A percentile compares a stretch with the other conserved stretches of the same genome.
phyloP scores from a whole-genome alignment of 2,113 vertebrate species.

The Colius striatus region DNA sequence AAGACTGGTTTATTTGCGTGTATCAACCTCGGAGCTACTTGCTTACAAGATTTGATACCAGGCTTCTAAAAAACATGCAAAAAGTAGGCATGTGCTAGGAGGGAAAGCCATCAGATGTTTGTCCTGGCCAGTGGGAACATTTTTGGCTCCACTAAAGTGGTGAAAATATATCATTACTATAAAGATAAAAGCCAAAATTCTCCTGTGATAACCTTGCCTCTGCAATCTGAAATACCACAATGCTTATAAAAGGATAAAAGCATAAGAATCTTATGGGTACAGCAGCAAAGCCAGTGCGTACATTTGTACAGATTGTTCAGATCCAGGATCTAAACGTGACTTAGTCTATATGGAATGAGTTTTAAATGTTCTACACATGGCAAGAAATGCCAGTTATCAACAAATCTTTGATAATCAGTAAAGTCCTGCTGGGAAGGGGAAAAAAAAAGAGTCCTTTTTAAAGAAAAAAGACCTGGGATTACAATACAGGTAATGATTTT shows the following conservation, averaged over 20 bases:
- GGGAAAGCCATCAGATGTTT: neutral
- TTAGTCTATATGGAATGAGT: neutral
- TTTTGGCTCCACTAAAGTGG: neutral
- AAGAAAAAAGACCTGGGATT: neutral
- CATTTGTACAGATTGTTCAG: neutral
- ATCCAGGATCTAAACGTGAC: neutral
- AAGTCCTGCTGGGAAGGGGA: neutral
- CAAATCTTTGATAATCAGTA: neutral
- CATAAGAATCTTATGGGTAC: neutral
- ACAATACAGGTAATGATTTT: neutral
- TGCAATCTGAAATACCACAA: neutral
- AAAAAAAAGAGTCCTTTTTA: too few relatives aligned
- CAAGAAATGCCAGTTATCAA: neutral
- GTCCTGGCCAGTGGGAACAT: neutral
- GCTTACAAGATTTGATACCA: neutral
- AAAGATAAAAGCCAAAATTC: slow-evolving; percentile 16
- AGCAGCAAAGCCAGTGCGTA: neutral
- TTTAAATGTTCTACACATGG: neutral
- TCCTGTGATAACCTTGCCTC: slow-evolving; percentile 1
- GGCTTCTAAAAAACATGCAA: neutral
- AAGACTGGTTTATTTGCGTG: neutral
- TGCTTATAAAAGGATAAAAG: neutral
- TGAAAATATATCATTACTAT: neutral
- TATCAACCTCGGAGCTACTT: neutral
- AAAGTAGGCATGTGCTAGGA: neutral